A percentile compares a stretch with the other conserved stretches of the same genome.
Conservation (phyloP, 2,797 vertebrate genomes). For the Phataginus tetradactyla region DNA sequence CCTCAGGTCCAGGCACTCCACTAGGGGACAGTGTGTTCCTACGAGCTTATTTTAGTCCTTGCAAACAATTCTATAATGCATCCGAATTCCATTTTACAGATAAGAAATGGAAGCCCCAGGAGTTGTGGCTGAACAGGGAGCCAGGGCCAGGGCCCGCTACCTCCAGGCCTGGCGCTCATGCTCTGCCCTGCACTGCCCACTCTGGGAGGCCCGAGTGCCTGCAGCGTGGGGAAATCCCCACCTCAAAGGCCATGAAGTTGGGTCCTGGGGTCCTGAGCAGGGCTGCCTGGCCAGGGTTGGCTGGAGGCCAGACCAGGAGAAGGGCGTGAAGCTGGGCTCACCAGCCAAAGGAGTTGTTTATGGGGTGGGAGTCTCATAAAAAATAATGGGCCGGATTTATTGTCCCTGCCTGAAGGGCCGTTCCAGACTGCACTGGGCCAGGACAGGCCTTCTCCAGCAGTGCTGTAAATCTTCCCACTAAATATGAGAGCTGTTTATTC, state of each 20-base stretch:
- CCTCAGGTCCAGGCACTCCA: background rate
- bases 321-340: conserved; percentile 48
- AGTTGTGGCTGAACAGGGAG: background rate
- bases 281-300: conserved; percentile 23
- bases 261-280: background rate
- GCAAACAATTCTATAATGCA: fast-evolving
- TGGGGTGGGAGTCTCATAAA: conserved; percentile 71
- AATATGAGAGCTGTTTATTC: conserved; percentile 77
- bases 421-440: conserved; percentile 68
- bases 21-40: fast-evolving
- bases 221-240: background rate
- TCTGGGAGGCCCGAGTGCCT: background rate
- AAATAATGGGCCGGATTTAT: conserved; percentile 78
- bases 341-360: conserved; percentile 78
- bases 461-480: conserved; percentile 81
- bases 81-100: background rate
- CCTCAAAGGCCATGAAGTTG: background rate
- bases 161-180: background rate
- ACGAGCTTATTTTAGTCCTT: background rate
- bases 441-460: conserved; percentile 60
- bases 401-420: conserved; percentile 66
- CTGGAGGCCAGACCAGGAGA: background rate
- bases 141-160: background rate
- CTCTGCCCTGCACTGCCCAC: background rate
- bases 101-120: background rate